phyloP scores from a whole-genome alignment of 1,140 invertebrate species.

The Cherax destructor region DNA sequence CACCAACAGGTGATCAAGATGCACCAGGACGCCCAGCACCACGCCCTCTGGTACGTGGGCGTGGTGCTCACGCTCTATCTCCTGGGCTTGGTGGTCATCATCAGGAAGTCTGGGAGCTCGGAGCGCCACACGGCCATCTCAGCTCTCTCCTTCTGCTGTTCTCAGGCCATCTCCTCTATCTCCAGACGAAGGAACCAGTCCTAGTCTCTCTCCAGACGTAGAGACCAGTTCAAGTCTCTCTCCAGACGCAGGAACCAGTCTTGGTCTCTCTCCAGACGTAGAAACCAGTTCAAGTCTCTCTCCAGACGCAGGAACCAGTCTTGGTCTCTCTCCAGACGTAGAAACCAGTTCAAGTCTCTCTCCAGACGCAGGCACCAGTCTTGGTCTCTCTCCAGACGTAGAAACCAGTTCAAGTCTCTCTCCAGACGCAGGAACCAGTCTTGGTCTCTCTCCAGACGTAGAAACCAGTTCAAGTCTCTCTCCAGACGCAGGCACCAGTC shows the following conservation, averaged over 20 bases:
- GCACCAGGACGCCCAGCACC: constrained; percentile 38
- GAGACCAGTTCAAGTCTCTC: too few relatives aligned
- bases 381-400: not conserved
- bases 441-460: too few relatives aligned
- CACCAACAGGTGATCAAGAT: constrained; percentile 21
- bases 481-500: too few relatives aligned
- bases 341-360: too few relatives aligned
- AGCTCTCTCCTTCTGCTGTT: constrained; percentile 40
- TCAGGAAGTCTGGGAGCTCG: constrained; percentile 20
- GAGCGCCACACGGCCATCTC: constrained; percentile 34
- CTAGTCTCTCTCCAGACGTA: not conserved
- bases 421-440: too few relatives aligned
- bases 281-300: not conserved
- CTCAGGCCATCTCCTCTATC: constrained; percentile 28
- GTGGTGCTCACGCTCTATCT: constrained; percentile 37
- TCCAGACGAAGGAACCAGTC: not conserved
- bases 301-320: too few relatives aligned
- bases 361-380: too few relatives aligned
- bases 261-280: too few relatives aligned
- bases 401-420: too few relatives aligned
- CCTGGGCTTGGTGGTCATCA: constrained; percentile 17
- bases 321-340: too few relatives aligned
- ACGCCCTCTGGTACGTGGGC: constrained; percentile 49
- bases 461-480: too few relatives aligned
- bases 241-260: too few relatives aligned